A percentile compares a stretch with the other conserved stretches of the same genome.
These are phyloP conservation scores for Edolisoma coerulescens DNA, from an alignment of 2,113 vertebrate species.

Conservation along the genomic window DNA sequence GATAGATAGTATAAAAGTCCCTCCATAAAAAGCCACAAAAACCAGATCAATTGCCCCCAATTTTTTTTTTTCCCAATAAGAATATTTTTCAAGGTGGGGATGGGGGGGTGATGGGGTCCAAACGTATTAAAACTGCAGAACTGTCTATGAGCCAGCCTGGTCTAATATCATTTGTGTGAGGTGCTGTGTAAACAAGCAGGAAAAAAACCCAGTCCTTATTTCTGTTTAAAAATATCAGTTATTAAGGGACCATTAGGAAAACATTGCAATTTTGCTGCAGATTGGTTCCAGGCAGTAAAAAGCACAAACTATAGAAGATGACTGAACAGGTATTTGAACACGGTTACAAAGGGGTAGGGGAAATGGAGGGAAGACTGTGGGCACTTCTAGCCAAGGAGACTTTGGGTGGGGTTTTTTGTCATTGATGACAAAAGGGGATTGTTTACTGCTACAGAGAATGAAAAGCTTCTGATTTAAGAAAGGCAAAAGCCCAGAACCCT, in stretches of 20 bases:
- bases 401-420: neutral
- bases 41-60: neutral
- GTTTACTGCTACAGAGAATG: neutral
- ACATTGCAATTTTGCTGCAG: neutral
- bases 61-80: accelerated
- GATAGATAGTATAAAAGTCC: neutral
- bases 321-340: neutral
- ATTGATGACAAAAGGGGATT: neutral
- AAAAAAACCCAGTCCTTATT: accelerated
- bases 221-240: neutral
- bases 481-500: neutral
- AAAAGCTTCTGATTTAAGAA: neutral
- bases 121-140: neutral
- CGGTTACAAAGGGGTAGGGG: neutral
- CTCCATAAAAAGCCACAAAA: neutral
- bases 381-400: neutral
- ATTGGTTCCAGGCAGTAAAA: neutral
- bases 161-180: neutral
- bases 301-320: neutral
- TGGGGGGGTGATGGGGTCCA: accelerated
- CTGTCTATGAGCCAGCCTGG: neutral
- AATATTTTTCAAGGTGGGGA: neutral
- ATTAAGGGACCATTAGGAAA: neutral
- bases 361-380: neutral
- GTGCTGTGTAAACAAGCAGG: neutral